Conservation (phyloP, 2,888 invertebrate species). For the Meiosimyza decipiens region DNA sequence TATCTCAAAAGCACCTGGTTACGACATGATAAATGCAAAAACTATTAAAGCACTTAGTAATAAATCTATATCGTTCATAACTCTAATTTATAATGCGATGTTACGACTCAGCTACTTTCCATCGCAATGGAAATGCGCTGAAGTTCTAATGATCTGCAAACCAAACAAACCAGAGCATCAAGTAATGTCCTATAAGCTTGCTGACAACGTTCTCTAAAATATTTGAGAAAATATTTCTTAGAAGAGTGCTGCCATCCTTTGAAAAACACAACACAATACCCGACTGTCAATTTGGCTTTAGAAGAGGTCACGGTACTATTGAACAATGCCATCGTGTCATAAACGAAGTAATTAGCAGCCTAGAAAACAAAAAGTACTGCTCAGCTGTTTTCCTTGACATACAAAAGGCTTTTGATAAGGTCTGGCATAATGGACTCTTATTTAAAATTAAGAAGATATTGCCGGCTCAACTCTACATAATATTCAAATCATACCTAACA, state of each 20-base stretch:
- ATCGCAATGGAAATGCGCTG: slow-evolving; percentile 5
- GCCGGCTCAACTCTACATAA: not conserved
- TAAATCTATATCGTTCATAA: not conserved
- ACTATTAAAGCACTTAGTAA: not conserved
- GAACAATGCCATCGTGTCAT: no score
- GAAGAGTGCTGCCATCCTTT: slow-evolving; percentile 1
- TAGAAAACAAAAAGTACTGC: no score
- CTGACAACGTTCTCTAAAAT: slow-evolving; percentile 12
- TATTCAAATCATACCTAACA: not conserved
- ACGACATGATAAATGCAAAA: not conserved
- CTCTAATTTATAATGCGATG: not conserved
- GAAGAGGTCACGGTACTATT: slow-evolving; percentile 6
- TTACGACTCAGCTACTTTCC: not conserved
- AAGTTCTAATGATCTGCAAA: not conserved
- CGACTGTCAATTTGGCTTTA: slow-evolving; percentile 19
- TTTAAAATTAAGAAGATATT: slow-evolving; percentile 2
- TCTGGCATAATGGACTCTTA: not conserved
- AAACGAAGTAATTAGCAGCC: not conserved
- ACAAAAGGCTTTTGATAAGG: no score
- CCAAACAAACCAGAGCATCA: not conserved
- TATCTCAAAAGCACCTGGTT: no score
- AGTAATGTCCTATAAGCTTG: not conserved
- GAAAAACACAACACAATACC: not conserved
- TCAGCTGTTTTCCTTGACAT: no score
- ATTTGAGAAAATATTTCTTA: slow-evolving; percentile 4